Evolutionary conservation across 2,113 vertebrate species (phyloP).

Genomic region (Patagioenas fasciata): DNA sequence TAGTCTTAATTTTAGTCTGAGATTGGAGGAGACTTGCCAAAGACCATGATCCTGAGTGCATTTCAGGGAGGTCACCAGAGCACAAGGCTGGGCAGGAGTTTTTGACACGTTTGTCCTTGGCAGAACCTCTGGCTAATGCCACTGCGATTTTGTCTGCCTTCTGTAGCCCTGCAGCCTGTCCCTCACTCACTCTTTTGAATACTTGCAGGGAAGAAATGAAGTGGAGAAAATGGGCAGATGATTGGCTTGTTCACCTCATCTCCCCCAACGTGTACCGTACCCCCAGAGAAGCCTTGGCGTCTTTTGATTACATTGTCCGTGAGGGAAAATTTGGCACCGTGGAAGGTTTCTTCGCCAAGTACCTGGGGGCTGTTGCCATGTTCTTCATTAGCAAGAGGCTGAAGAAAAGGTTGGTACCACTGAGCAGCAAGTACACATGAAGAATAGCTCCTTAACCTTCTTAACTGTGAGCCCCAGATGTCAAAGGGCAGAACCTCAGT

Average conservation of each 20-base stretch:
- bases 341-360: conserved; percentile 93
- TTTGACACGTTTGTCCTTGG: background rate
- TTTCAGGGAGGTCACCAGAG: background rate
- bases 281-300: conserved; percentile 85
- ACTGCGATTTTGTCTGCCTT: background rate
- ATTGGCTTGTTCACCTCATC: conserved; percentile 96
- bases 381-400: conserved; percentile 91
- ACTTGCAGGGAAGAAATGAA: conserved; percentile 91
- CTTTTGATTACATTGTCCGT: conserved; percentile 95
- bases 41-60: background rate
- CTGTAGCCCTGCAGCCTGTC: background rate
- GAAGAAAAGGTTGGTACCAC: conserved; percentile 83
- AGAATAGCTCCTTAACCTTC: background rate
- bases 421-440: background rate
- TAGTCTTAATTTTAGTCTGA: background rate
- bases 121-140: background rate
- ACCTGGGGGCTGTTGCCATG: conserved; percentile 91
- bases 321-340: conserved; percentile 90
- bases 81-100: background rate
- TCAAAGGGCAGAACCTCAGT: background rate
- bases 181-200: background rate
- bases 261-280: conserved; percentile 97
- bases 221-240: conserved; percentile 94
- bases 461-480: background rate
- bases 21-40: background rate